Evolutionary conservation across 2,797 vertebrate species (phyloP), one percentile per base, ranked within the genome.

Genomic region (Scolopax bukidnonensis): DNA sequence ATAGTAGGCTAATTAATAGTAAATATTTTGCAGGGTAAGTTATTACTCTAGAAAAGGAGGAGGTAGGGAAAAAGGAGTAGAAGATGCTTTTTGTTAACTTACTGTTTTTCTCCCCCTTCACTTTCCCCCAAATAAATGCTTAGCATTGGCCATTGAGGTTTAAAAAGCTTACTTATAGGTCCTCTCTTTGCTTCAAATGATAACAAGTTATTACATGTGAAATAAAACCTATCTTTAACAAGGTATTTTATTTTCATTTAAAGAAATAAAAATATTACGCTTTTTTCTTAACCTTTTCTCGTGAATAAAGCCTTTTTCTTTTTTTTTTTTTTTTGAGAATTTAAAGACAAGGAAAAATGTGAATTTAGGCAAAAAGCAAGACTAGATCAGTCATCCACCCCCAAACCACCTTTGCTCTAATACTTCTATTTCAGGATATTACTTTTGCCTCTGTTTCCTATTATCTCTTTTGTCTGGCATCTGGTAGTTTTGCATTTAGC

Each of bases 361-460:
- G 8, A 53, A 68, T 71, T 25, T 81, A 84, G 54, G 70, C 47
- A 92, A 84, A 94, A 94, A 89, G 9, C 16, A 73, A 54, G 17
- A 79, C 10, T 51, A 59, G 40, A 76, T 89, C 59, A 70, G 61
- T 91, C 65, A 70, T 84, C 65, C n/a, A 61, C n/a, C 9, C 51
- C 40, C 64, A 85, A 73, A 54, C 41, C 33, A 81, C 54, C 65
- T 96, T 95, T 95, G 89, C 77, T 84, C 74, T 90, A 41, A 24
- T 75, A 61, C 18, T 94, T 32, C 16, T 84, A 1, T 87, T 95
- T 94, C 96, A 95, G 96, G 95, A 96, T 96, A 85, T 96, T 94
- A 64, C 64, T 94, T 87, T 85, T 96, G 73, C 48, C 13, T 90
- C 80, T 91, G 89, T 96, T 93, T 97, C 91, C 95, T 80, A 68